Evolutionary conservation across 2,888 invertebrate genomes (phyloP), one percentile per base, ranked within the genome.

Genomic region (Podabrus alpinus): DNA sequence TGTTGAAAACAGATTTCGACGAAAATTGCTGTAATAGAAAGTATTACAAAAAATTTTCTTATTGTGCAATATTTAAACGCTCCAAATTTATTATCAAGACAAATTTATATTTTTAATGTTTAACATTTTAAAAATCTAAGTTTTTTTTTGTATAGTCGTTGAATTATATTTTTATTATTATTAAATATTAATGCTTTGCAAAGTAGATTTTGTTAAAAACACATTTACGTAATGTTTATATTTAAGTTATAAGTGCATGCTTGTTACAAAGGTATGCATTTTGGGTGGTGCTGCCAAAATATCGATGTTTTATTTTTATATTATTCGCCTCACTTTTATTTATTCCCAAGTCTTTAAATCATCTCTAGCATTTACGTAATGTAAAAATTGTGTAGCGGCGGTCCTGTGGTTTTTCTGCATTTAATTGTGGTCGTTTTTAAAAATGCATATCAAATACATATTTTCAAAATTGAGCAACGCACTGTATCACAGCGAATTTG

Each of bases 101-200:
- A 64, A 64, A 64, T 64, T 45, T 45, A 45, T 45, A 45, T 45
- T 45, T 19, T 17, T 64, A 64, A 19, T 64, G 21, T 15, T 64
- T 19, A 64, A 21, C 17, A 64, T n/a, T 64, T 64, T 71, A 64
- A 66, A 64, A 70, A 15, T 60, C 59, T 76, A 76, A 73, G 73
- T 76, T 76, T 68, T 71, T 21, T 15, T 64, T 17, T 71, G 68
- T 73, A 76, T 73, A 73, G 68, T 68, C 21, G 73, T 76, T 76
- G 68, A 29, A 73, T 75, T 45, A 72, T 72, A 59, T 75, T 75
- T 72, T 62, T 69, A 75, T 71, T 72, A 29, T 74, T 25, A 69
- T 70, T 73, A 69, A 69, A 72, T 15, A 45, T 45, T 45, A 45
- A 45, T 64, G 62, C 62, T 64, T 64, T 64, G 62, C 62, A 64